Evolutionary conservation across 2,797 vertebrate genomes (phyloP).

Genomic region (Tarsius wallacei): DNA sequence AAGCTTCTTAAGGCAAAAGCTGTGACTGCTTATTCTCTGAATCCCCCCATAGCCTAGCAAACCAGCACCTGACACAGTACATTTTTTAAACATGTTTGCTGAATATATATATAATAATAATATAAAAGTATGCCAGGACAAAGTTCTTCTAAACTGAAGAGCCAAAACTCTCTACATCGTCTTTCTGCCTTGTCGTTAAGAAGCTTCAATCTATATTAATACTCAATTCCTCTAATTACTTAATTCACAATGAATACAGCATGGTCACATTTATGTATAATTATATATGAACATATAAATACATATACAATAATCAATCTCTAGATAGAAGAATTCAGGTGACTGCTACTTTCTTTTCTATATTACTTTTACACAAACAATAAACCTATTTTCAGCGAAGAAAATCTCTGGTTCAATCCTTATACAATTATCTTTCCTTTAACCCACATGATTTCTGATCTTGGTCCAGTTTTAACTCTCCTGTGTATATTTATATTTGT

Average conservation of each 20-base stretch:
- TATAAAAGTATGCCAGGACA: slow-evolving; percentile 54
- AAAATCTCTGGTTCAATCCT: slow-evolving; percentile 76
- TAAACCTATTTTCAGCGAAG: slow-evolving; percentile 77
- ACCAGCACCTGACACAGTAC: neutral
- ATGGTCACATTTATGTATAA: slow-evolving; percentile 20
- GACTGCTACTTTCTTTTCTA: slow-evolving; percentile 50
- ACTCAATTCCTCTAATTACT: slow-evolving; percentile 59
- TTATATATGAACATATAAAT: neutral
- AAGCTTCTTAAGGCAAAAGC: slow-evolving; percentile 72
- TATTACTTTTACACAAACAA: slow-evolving; percentile 76
- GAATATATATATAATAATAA: slow-evolving; percentile 1
- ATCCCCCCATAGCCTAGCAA: neutral
- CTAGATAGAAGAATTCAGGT: slow-evolving; percentile 53
- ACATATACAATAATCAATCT: neutral
- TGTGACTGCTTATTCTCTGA: slow-evolving; percentile 58
- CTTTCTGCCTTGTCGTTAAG: neutral
- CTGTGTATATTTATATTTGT: slow-evolving; percentile 56
- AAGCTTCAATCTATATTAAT: slow-evolving; percentile 47
- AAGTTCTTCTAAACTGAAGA: slow-evolving; percentile 38
- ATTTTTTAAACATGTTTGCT: slow-evolving; percentile 23
- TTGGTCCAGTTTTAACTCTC: slow-evolving; percentile 74
- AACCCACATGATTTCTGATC: slow-evolving; percentile 74
- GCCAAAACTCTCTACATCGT: neutral
- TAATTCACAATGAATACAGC: slow-evolving; percentile 52
- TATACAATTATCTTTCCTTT: slow-evolving; percentile 79